Conservation (phyloP, 1,140 invertebrate species). For the Oedothorax gibbosus region DNA sequence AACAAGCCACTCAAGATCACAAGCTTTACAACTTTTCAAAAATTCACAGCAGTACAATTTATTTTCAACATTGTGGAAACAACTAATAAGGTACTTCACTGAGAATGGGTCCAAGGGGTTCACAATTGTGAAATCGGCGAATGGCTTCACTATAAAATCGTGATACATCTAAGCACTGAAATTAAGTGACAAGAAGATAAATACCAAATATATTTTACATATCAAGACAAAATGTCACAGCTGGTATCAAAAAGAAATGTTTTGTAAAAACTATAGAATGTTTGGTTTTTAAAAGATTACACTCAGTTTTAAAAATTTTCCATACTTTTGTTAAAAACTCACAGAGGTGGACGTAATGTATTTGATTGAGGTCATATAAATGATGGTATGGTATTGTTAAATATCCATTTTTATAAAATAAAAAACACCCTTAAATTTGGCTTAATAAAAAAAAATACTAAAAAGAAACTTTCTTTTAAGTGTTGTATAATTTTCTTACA, state of each 20-base stretch:
- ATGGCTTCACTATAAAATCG: constrained; percentile 62
- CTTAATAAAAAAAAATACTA: no score
- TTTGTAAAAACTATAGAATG: background rate
- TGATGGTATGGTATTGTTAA: no score
- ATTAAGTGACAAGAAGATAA: constrained; percentile 41
- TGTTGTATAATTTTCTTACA: no score
- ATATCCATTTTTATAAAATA: no score
- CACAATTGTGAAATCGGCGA: constrained; percentile 59
- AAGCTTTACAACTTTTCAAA: background rate
- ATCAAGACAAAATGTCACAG: background rate
- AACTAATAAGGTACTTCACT: constrained; percentile 60
- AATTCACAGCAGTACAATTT: background rate
- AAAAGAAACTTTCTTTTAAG: no score
- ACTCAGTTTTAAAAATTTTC: no score
- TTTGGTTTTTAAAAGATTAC: no score
- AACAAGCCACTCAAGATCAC: background rate
- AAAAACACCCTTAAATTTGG: no score
- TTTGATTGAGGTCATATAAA: no score
- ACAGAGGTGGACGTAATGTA: no score
- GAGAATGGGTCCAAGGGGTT: constrained; percentile 59
- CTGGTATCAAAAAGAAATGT: constrained; percentile 8
- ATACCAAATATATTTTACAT: background rate
- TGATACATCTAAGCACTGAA: constrained; percentile 61
- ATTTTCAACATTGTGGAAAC: background rate
- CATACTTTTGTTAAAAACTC: no score